Evolutionary conservation across 2,797 vertebrate genomes (phyloP), one percentile per base, ranked within the genome.

Genomic region (Pseudomugil tenellus): DNA sequence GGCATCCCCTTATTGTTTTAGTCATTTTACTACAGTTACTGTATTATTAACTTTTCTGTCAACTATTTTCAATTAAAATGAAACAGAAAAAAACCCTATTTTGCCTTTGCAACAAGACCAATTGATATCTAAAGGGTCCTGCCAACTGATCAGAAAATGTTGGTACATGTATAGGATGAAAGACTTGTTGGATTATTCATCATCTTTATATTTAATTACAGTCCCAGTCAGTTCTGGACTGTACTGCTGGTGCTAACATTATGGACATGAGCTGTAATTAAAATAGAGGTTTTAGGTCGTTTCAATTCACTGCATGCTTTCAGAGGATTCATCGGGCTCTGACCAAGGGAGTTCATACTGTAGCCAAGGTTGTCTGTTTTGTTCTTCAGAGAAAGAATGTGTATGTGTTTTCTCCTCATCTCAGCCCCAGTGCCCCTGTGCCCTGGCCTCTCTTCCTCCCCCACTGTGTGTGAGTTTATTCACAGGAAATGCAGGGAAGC

Each of bases 401-500:
- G 84, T 72, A 79, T 86, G 80, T 81, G 80, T 78, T 87, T 85
- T 85, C 82, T 86, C 80, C 86, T 86, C 80, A 70, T 86, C 84
- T 81, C 80, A 87, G 83, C 84, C 80, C 83, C 77, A 83, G 83
- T 90, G 86, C 89, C 89, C 86, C 87, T 86, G 80, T 87, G 87
- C 85, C 88, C 88, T 78, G 87, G 86, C 87, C 87, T 88, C 83
- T 87, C 85, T 76, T 90, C 87, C 87, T 77, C 87, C 91, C 94
- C 94, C 94, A 92, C 93, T 94, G 95, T 89, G 91, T 93, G 87
- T 85, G 76, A 92, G 87, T 91, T 95, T 93, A 93, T 94, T 94
- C 93, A 93, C 90, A 93, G 94, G 94, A 96, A 96, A 95, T 84
- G 91, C 51, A 93, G 87, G 89, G 91, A 88, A 94, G 93, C 91